Base-by-base conservation (phyloP, 2,797 vertebrate species). In the Octomys mimax region DNA sequence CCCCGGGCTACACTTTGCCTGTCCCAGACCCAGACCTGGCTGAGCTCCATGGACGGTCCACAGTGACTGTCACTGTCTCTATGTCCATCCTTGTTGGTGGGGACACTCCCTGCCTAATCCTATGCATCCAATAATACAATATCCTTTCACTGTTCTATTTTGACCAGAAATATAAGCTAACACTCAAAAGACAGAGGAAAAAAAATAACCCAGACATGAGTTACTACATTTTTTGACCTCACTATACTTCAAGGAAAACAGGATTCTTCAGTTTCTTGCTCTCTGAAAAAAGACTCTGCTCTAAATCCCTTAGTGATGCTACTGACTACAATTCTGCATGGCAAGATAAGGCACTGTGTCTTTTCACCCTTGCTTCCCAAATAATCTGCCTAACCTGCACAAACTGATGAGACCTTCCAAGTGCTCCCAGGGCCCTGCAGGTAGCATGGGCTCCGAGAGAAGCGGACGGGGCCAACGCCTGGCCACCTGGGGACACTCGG, bases 321-420 rank as follows among this genome's bases (percentile, higher is more conserved):
- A 80, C 54, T 93, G 49, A 86, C 75, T 39, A 71, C 84, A 94
- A 91, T 89, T 87, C 90, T 96, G 31, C 78, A 49, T 59, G 85
- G 82, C 86, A 96, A 96, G 96, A 94, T 77, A 59, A 94, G 96
- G 93, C 89, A 80, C 80, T 87, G 28, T 75, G 80, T 80, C 61
- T 96, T 88, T 86, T 80, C 54, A 85, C 85, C 11, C 66, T 71
- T 68, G n/a, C 46, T 78, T 95, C 88, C 79, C 64, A 36, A 90
- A 95, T 66, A 70, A 88, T 92, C 89, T 95, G 61, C 92, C 88
- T 95, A 95, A 92, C 71, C 78, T 89, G 39, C 28, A 42, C 42
- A 66, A 87, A n/a, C 39, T 79, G 84, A 77, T 54, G 28, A 79
- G 73, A 36, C 79, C 71, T 59, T 91, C 39, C 24, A 54, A 92